A percentile compares a stretch with the other conserved stretches of the same genome.
These are phyloP conservation scores for Panulirus ornatus DNA, from an alignment of 1,140 invertebrate genomes.

Conservation along the genomic window DNA sequence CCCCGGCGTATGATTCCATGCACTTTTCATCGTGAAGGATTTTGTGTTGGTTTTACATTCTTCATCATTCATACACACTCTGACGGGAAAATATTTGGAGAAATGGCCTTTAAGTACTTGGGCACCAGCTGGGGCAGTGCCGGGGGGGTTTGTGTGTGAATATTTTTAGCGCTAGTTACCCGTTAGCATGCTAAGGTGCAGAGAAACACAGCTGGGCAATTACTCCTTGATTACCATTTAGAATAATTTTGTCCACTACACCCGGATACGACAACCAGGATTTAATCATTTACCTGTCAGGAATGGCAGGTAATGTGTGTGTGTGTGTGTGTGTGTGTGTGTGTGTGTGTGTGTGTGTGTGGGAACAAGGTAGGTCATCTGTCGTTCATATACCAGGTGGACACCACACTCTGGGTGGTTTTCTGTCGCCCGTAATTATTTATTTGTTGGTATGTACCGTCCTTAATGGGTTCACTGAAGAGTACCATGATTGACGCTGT, in stretches of 20 bases:
- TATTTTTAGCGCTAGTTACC: neutral
- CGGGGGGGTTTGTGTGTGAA: neutral
- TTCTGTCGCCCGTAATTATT: too few species aligned
- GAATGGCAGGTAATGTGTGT: neutral
- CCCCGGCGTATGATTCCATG: too few species aligned
- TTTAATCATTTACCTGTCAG: neutral
- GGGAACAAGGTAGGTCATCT: too few species aligned
- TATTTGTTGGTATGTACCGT: too few species aligned
- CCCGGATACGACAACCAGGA: neutral
- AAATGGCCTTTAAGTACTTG: neutral
- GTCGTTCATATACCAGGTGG: too few species aligned
- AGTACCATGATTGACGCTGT: too few species aligned
- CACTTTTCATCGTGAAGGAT: too few species aligned
- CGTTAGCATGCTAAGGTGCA: neutral
- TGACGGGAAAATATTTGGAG: too few species aligned
- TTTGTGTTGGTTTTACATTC: too few species aligned
- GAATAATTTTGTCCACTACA: neutral
- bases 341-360: slow-evolving; percentile 29
- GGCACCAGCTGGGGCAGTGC: neutral
- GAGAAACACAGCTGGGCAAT: neutral
- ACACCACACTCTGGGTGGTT: too few species aligned
- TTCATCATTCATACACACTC: too few species aligned
- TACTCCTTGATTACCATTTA: neutral
- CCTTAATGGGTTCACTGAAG: too few species aligned
- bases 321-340: slow-evolving; percentile 26